Percentiles rank a stretch among this genome's conserved stretches.
Evolutionary conservation across 2,888 invertebrate genomes (phyloP).

Genomic region (Agrilus mali): DNA sequence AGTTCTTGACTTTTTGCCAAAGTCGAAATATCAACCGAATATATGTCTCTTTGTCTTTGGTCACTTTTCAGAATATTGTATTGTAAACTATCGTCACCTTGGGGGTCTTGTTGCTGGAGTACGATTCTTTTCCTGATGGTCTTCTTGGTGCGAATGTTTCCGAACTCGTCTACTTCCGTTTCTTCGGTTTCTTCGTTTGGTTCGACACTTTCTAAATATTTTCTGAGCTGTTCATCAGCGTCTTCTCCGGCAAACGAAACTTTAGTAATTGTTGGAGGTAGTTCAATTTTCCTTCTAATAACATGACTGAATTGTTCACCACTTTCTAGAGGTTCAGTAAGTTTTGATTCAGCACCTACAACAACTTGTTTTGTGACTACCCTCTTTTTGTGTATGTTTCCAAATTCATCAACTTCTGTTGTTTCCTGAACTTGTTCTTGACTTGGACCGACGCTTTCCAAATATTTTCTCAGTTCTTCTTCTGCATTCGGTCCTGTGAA

Average conservation of each 20-base stretch:
- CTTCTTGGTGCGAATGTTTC: constrained; percentile 19
- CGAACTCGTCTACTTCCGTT: constrained; percentile 12
- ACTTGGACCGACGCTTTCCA: constrained; percentile 35
- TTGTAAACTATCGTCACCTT: constrained; percentile 25
- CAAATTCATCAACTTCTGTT: constrained; percentile 37
- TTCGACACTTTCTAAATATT: constrained; percentile 22
- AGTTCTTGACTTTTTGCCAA: constrained; percentile 11
- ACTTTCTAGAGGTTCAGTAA: constrained; percentile 34
- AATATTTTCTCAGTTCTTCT: constrained; percentile 36
- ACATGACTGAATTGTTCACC: constrained; percentile 33
- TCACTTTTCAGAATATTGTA: constrained; percentile 25
- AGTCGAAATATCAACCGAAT: too few relatives aligned
- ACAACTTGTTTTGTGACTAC: constrained; percentile 38
- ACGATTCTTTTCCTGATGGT: constrained; percentile 9
- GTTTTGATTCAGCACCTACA: constrained; percentile 32
- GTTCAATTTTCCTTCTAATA: constrained; percentile 36
- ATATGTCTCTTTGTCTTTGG: constrained; percentile 5
- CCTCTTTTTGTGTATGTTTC: constrained; percentile 40
- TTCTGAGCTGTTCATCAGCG: constrained; percentile 11
- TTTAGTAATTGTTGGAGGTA: constrained; percentile 39
- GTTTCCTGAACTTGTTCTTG: constrained; percentile 40
- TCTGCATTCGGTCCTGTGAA: constrained; percentile 41
- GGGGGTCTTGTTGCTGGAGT: constrained; percentile 17
- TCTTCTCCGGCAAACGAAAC: constrained; percentile 33
- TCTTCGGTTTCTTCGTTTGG: constrained; percentile 21